Evolutionary conservation across 1,140 invertebrate genomes (phyloP).

Genomic region (Tetraneura akinire): DNA sequence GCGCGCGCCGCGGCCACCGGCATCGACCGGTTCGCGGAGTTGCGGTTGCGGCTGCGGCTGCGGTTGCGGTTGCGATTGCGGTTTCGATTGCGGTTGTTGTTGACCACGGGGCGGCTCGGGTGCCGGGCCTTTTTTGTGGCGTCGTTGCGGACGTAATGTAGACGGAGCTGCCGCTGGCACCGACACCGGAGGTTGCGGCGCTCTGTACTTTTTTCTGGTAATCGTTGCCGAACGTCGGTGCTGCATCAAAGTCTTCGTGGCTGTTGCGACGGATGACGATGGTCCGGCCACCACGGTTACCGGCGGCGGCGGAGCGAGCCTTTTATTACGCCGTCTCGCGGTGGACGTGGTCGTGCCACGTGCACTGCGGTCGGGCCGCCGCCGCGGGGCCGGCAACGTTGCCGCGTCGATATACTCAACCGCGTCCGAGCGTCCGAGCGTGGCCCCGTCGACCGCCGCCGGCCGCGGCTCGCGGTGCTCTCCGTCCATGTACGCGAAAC

Average conservation of each 20-base stretch:
- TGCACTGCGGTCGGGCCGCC: not conserved
- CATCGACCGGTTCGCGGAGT: not conserved
- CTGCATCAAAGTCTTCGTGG: not conserved
- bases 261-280: not conserved
- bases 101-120: not conserved
- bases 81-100: not conserved
- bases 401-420: conserved; percentile 35
- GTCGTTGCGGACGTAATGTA: not conserved
- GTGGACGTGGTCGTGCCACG: not conserved
- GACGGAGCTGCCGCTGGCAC: not conserved
- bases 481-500: conserved; percentile 30
- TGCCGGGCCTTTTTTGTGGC: conserved; percentile 9
- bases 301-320: not conserved
- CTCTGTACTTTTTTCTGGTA: conserved; percentile 32
- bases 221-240: not conserved
- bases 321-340: not conserved
- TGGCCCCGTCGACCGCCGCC: not conserved
- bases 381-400: not conserved
- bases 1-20: no score
- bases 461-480: not conserved
- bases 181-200: not conserved
- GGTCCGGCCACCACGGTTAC: not conserved
- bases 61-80: not conserved
- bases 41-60: not conserved
- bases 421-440: no score